phyloP scores from a whole-genome alignment of 2,797 vertebrate species.

The Loriculus beryllinus region DNA sequence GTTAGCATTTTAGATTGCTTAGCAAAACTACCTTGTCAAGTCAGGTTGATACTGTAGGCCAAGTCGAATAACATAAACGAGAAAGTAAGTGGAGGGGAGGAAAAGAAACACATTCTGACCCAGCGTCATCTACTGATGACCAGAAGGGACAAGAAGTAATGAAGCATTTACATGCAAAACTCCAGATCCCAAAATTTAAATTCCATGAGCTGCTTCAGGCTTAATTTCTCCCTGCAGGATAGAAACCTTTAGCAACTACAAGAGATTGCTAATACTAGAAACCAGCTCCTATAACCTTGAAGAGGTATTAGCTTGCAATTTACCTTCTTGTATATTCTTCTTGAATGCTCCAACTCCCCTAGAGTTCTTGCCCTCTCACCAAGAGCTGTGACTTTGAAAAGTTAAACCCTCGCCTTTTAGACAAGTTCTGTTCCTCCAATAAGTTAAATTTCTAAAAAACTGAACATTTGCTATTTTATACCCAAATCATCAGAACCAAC shows the following conservation, averaged over 20 bases:
- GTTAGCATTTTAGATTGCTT: not conserved
- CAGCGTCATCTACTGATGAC: not conserved
- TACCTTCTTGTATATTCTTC: not conserved
- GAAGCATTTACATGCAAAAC: not conserved
- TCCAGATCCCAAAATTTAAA: not conserved
- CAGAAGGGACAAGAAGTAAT: not conserved
- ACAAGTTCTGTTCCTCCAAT: not conserved
- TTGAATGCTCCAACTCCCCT: not conserved
- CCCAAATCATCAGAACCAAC: not conserved
- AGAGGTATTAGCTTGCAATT: not conserved
- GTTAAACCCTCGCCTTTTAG: not conserved
- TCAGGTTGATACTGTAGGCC: not conserved
- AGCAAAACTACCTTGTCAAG: not conserved
- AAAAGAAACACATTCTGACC: not conserved
- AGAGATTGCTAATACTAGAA: not conserved
- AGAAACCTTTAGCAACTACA: not conserved
- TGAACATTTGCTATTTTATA: not conserved
- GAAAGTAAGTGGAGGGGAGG: not conserved
- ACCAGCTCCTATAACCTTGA: not conserved
- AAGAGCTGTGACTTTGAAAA: not conserved
- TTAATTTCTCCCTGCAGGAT: not conserved
- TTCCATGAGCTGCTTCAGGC: not conserved
- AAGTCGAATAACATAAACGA: not conserved
- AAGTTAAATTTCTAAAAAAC: not conserved
- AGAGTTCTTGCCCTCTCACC: not conserved